Base-by-base conservation (phyloP, 2,888 invertebrate species). In the Sphaerophoria rueppellii region DNA sequence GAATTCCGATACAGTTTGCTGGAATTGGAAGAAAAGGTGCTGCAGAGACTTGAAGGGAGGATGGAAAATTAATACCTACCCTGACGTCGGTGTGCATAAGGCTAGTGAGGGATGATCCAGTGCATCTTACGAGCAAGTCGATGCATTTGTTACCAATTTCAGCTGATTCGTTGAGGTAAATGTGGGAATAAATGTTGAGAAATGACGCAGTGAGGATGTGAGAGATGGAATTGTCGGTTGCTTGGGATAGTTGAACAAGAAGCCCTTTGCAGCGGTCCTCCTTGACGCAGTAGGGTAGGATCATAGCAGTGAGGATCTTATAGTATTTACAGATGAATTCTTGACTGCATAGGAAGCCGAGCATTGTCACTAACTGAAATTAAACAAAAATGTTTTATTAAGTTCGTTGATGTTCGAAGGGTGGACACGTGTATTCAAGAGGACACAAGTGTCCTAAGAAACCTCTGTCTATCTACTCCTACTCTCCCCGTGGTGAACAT, bases 321-420 rank as follows among this genome's bases (percentile, higher is more conserved):
- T 94, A 94, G 88, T 96, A 95, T 89, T 95, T 95, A 0, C 93
- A 93, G 74, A 95, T 92, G 73, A 95, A 95, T 89, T 96, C 95
- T 88, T 94, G 93, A 7, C 94, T 94, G 48, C 95, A 95, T 32
- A 93, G 93, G 88, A 94, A 96, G 0, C 95, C 96, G 71, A 96
- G 93, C 80, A 95, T 94, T 87, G 94, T 93, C 0, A 95, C 94
- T 0, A 95, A 91, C 92, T 92, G 48, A 0, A 88, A 87, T 48
- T 0, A 6, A 24, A 24, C 24, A 24, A 24, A 4, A 24, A 24
- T 24, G n/a, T n/a, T n/a, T n/a, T n/a, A n/a, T n/a, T n/a, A n/a
- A n/a, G n/a, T n/a, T n/a, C n/a, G n/a, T n/a, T n/a, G n/a, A n/a
- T n/a, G n/a, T n/a, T n/a, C n/a, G n/a, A n/a, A n/a, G n/a, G n/a